phyloP scores from a whole-genome alignment of 2,797 vertebrate species.

The Clarias platycephalus region DNA sequence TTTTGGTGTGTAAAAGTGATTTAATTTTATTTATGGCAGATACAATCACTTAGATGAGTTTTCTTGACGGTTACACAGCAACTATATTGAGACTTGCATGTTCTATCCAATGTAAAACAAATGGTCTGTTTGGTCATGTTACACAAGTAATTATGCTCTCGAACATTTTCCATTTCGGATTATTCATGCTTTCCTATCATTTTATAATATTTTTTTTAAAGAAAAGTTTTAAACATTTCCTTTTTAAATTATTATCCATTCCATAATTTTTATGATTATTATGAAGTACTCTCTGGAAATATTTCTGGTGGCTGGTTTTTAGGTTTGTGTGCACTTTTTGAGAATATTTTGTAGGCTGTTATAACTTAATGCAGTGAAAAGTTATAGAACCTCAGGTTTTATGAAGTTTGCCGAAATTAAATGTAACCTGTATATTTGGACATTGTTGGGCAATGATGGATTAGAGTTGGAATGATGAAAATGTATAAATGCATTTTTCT shows the following conservation, averaged over 20 bases:
- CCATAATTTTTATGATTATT: neutral
- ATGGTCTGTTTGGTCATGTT: neutral
- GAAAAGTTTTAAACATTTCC: neutral
- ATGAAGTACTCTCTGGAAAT: constrained; percentile 5
- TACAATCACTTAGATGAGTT: neutral
- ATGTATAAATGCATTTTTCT: constrained; percentile 29
- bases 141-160: neutral
- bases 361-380: constrained; percentile 45
- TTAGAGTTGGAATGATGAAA: constrained; percentile 56
- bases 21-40: neutral
- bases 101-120: neutral
- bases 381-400: constrained; percentile 53
- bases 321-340: constrained; percentile 8
- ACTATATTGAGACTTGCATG: neutral
- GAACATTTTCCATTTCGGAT: neutral
- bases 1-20: neutral
- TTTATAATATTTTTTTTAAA: neutral
- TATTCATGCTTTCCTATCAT: neutral
- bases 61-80: neutral
- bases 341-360: constrained; percentile 43
- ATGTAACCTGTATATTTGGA: constrained; percentile 57
- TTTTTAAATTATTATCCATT: constrained; percentile 28
- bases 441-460: constrained; percentile 76
- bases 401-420: constrained; percentile 46
- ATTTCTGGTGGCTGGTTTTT: constrained; percentile 24